Conservation (phyloP, 1,140 invertebrate species). For the Brachionus paranguensis region DNA sequence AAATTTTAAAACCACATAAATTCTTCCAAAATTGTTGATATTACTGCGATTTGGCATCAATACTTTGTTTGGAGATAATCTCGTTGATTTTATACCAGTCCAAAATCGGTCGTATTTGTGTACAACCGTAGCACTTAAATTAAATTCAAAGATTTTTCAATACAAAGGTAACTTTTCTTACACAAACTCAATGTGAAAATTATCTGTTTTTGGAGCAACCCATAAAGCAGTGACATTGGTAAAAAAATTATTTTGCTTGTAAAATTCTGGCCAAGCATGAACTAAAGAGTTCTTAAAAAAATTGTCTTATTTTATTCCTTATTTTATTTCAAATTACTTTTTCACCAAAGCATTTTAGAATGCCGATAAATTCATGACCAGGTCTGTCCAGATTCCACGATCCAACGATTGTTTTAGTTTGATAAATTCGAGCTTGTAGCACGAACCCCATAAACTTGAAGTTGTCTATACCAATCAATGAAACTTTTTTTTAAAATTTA, state of each 20-base stretch:
- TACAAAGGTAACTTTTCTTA: background rate
- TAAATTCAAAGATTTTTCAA: background rate
- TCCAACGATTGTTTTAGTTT: background rate
- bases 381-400: background rate
- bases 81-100: conserved; percentile 9
- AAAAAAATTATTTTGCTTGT: background rate
- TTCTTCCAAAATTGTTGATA: background rate
- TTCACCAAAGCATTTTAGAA: background rate
- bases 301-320: background rate
- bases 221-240: conserved; percentile 1
- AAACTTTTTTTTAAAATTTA: background rate
- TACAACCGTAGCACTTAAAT: conserved; percentile 20
- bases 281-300: conserved; percentile 28
- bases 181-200: conserved; percentile 25
- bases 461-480: background rate
- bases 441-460: conserved; percentile 23
- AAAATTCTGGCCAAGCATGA: conserved; percentile 36
- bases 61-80: background rate
- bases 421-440: conserved; percentile 8
- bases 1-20: background rate
- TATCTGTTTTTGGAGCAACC: background rate
- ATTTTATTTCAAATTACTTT: conserved; percentile 16
- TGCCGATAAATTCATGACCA: background rate
- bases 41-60: background rate
- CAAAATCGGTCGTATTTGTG: conserved; percentile 25